Evolutionary conservation across 2,113 vertebrate species (phyloP), one percentile per base, ranked within the genome.

Genomic region (Neotoma lepida): DNA sequence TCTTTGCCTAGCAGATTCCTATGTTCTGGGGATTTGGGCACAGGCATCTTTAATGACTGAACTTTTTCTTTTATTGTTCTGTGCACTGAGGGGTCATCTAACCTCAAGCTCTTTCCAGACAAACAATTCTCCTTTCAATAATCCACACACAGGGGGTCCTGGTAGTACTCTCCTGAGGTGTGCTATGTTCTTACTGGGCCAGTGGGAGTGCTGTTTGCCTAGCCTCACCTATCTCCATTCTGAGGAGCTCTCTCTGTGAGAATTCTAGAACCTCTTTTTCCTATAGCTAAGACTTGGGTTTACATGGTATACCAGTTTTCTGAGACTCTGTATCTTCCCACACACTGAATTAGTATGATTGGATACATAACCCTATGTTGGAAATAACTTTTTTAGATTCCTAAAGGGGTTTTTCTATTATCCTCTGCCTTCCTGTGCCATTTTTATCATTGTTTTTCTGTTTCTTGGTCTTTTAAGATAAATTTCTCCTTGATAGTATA

Each of bases 391-490:
- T 74, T 46, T 46, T 76, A 81, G 46, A 84, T 35, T 64, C 64
- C 46, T 85, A 94, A 30, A 90, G 51, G 3, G 35, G 68, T 68
- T 93, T 85, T 96, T 63, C 61, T 78, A 54, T 39, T 90, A 12
- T 73, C 30, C 33, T 66, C 22, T 61, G 73, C 33, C 26, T 68
- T 74, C 20, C n/a, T 78, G 9, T 71, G 9, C 54, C 46, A 78
- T 14, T 76, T 71, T 86, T 64, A 24, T 56, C 41, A 86, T 9
- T 68, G 49, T 1, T 73, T 95, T 94, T 77, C n/a, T 76, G 58
- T 13, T 92, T 82, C n/a, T 82, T 71, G 28, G 10, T 49, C n/a
- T 8, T 86, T 95, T 28, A 70, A 20, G 44, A 82, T 85, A 92
- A 46, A 14, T 54, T 35, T 56, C 26, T 46, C 8, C 74, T 61